phyloP scores from a whole-genome alignment of 2,888 invertebrate genomes.

The Lasioglossum oenotherae region DNA sequence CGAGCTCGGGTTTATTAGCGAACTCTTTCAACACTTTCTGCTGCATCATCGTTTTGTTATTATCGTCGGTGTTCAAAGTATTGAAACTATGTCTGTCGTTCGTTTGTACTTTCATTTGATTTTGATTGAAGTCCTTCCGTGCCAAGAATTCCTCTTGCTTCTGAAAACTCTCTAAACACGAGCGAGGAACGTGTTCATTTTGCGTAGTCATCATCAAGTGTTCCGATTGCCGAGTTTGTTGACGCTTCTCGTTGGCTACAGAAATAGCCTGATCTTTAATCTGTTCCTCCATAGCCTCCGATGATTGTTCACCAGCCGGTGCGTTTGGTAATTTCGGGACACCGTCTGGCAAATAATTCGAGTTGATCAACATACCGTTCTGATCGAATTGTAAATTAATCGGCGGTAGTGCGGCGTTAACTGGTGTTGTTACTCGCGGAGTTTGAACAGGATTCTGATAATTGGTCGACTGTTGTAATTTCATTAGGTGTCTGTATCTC shows the following conservation, averaged over 20 bases:
- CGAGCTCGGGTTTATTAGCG: constrained; percentile 80
- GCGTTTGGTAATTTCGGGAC: constrained; percentile 64
- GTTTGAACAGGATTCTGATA: constrained; percentile 76
- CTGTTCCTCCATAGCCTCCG: constrained; percentile 44
- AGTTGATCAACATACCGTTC: constrained; percentile 81
- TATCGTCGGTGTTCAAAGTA: constrained; percentile 42
- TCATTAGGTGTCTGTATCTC: constrained; percentile 78
- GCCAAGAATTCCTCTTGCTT: constrained; percentile 59
- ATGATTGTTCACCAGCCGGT: constrained; percentile 33
- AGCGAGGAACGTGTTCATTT: constrained; percentile 42
- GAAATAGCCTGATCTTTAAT: constrained; percentile 36
- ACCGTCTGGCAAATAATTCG: constrained; percentile 74
- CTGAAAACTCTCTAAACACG: constrained; percentile 42
- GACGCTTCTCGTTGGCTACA: constrained; percentile 50
- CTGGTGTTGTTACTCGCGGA: constrained; percentile 42
- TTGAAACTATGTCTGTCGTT: constrained; percentile 46
- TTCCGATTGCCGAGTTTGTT: constrained; percentile 60
- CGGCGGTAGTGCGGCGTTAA: constrained; percentile 70
- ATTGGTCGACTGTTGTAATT: constrained; percentile 78
- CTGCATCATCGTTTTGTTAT: constrained; percentile 50
- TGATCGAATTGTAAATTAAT: constrained; percentile 83
- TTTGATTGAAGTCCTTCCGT: constrained; percentile 46
- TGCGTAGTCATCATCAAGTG: constrained; percentile 56
- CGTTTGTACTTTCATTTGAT: constrained; percentile 54
- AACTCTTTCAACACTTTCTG: constrained; percentile 66